A percentile compares a stretch with the other conserved stretches of the same genome.
Conservation (phyloP, 2,888 invertebrate genomes). For the Apamea epomidion region DNA sequence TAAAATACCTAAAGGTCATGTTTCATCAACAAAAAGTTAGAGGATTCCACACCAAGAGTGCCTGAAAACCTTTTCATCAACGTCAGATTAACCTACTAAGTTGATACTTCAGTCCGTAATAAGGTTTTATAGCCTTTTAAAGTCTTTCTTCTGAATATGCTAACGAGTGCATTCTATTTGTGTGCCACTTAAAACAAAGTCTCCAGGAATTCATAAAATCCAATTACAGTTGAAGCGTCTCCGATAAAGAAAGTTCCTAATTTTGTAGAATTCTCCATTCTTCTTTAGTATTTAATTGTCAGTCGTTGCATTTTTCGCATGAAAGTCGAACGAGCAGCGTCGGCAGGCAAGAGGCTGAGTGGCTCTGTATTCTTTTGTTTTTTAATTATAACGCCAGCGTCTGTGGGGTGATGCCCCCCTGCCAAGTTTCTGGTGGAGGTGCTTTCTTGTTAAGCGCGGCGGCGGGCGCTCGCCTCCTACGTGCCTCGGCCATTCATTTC, state of each 20-base stretch:
- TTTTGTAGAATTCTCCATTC: slow-evolving; percentile 67
- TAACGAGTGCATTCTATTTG: slow-evolving; percentile 57
- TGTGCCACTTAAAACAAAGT: slow-evolving; percentile 50
- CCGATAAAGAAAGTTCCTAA: slow-evolving; percentile 68
- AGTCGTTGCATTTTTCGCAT: slow-evolving; percentile 87
- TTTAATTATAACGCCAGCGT: slow-evolving; percentile 89
- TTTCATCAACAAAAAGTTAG: slow-evolving; percentile 5
- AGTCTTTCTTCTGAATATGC: slow-evolving; percentile 39
- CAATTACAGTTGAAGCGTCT: slow-evolving; percentile 65
- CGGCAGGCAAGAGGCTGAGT: slow-evolving; percentile 86
- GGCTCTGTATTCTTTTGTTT: slow-evolving; percentile 90
- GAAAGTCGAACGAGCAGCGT: slow-evolving; percentile 82
- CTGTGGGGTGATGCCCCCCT: slow-evolving; percentile 82
- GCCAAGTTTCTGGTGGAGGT: slow-evolving; percentile 87
- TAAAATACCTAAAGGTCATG: background rate
- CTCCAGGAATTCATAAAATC: slow-evolving; percentile 66
- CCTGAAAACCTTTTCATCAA: slow-evolving; percentile 14
- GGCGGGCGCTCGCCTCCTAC: slow-evolving; percentile 87
- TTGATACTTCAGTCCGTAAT: slow-evolving; percentile 6
- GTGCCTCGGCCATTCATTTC: slow-evolving; percentile 90
- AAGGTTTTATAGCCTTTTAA: slow-evolving; percentile 39
- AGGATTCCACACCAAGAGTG: background rate
- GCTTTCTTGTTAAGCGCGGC: slow-evolving; percentile 88
- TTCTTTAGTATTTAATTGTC: slow-evolving; percentile 78
- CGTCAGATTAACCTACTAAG: background rate